Evolutionary conservation across 2,113 vertebrate genomes (phyloP), one percentile per base, ranked within the genome.

Genomic region (Calyptomena viridis): DNA sequence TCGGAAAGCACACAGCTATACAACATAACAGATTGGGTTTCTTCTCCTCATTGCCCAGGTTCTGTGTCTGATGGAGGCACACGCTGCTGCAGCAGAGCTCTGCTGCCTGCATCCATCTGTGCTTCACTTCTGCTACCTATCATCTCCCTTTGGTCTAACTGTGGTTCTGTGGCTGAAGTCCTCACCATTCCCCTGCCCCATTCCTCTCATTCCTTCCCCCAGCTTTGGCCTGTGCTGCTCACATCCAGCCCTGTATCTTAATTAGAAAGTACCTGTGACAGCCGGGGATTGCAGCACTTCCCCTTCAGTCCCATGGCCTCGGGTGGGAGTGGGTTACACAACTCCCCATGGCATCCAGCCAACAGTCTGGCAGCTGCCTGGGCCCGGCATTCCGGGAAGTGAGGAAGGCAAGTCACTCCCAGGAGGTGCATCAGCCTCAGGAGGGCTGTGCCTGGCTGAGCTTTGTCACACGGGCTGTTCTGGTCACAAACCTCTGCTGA

Each of bases 21-120:
- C 84, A 78, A 19, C 75, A 16, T 6, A 83, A 68, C 96, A 97
- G 94, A 93, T 84, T 90, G 94, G 92, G 31, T 72, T 95, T 71
- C 79, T 94, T 46, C 92, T 93, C 93, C 71, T 86, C 6, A 22
- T 89, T 64, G 62, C 8, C 66, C 58, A 62, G 84, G 80, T 56
- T 92, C n/a, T 87, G 64, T 18, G 89, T 46, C 53, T 94, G 94
- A 62, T 91, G 93, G 95, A 84, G 87, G 94, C 80, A 21, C 92
- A 13, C 64, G 4, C 90, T 91, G 79, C 73, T 25, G n/a, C 11
- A 6, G 77, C 84, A 1, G 25, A 31, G 87, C 94, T 78, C 68
- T 4, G 39, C 90, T 27, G 53, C 74, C 76, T 33, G 50, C 1
- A 17, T 44, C 95, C 96, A 72, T 94, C 95, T 97, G 94, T 74